These are phyloP conservation scores for Periphyllus acericola DNA, from an alignment of 2,888 invertebrate genomes.

Conservation along the genomic window DNA sequence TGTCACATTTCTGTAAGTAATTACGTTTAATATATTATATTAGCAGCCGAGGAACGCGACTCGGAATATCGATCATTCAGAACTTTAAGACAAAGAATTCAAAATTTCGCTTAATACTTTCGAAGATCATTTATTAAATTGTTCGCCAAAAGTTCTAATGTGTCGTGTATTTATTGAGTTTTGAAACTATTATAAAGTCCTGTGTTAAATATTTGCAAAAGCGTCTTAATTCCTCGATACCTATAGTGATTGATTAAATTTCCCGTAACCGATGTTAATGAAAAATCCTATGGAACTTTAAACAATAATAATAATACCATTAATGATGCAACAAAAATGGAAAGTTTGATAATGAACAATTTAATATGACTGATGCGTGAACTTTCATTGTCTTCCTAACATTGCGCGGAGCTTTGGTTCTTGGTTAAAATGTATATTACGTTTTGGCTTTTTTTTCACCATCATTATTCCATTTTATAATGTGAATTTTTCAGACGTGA, in stretches of 20 bases:
- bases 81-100: background rate
- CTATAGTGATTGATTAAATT: slow-evolving; percentile 28
- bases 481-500: too few relatives aligned
- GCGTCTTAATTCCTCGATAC: background rate
- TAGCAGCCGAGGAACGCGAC: background rate
- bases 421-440: too few relatives aligned
- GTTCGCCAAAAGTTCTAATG: slow-evolving; percentile 1
- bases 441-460: too few relatives aligned
- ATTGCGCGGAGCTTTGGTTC: too few relatives aligned
- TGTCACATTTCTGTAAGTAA: background rate
- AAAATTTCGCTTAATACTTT: background rate
- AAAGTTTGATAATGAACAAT: background rate
- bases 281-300: background rate
- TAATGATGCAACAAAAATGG: slow-evolving; percentile 4
- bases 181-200: background rate
- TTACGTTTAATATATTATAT: background rate
- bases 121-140: slow-evolving; percentile 1
- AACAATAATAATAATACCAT: background rate
- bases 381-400: background rate
- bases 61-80: background rate
- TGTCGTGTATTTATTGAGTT: slow-evolving; percentile 10
- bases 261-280: background rate
- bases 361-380: background rate
- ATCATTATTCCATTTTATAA: too few relatives aligned
- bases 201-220: slow-evolving; percentile 12